Base-by-base conservation (phyloP, 2,113 vertebrate genomes). In the Planiliza haematocheilus region DNA sequence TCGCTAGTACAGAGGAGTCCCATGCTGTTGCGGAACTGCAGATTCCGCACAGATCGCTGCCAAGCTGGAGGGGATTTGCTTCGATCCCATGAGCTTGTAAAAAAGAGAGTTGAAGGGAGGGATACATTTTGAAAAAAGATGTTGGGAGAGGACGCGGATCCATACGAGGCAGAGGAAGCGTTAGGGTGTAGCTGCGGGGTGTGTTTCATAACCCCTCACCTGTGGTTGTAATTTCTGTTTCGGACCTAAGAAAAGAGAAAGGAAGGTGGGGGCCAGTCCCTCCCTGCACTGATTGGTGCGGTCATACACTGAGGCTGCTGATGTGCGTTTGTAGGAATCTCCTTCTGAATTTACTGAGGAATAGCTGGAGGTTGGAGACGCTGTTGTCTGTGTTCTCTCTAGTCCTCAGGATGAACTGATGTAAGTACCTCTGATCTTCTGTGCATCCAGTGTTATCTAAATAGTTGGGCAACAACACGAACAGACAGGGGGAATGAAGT, bases 1-100 rank as follows among this genome's bases (percentile, higher is more conserved):
- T 91, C 88, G 74, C 89, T 90, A 84, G 89, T 85, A 87, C 86
- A 86, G 92, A 84, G 86, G 85, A 91, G 88, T 88, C 90, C 84
- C 84, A 82, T 81, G 86, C 85, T 89, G 83, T 88, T 90, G 88
- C 88, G 83, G 88, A 88, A 91, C 91, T 93, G 92, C 93, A 93
- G 92, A 89, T 90, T 84, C 90, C 85, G 70, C 89, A 83, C 77
- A 90, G 86, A 86, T 80, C 43, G 71, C 77, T 91, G 89, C 90
- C 87, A 92, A 90, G 88, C 90, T 62, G 56, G 73, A 83, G 53
- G 85, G 87, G 82, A 91, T 92, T 90, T 85, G 82, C 85, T 89
- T 76, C 72, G 55, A 70, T 81, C 65, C 61, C 64, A 37, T 53
- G 69, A 87, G 79, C 63, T 59, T 68, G 52, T 80, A 59, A 74